Evolutionary conservation across 1,140 invertebrate species (phyloP), one percentile per base, ranked within the genome.

Genomic region (Bombus vancouverensis): DNA sequence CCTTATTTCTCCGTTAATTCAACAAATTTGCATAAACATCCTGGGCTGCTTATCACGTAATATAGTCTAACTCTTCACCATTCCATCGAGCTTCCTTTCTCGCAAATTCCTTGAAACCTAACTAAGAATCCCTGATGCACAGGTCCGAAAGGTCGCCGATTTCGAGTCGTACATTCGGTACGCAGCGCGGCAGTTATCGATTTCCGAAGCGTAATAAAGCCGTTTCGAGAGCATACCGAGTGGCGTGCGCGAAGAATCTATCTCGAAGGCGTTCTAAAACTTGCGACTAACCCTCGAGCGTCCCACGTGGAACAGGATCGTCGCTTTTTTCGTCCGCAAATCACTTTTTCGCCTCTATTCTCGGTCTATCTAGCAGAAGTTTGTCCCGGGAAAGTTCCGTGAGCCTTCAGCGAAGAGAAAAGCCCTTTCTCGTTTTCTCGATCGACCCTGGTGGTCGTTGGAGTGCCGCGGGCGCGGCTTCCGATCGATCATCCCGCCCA

Each of bases 401-500:
- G 42, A 6, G 22, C 25, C 39, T 22, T 28, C 12, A 28, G 39
- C 44, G 15, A 4, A 25, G 74, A 70, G 53, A 34, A 44, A 80
- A 75, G 28, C 47, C 34, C 66, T 79, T 32, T 65, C n/a, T 65
- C 25, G 12, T 8, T 53, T 76, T 73, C 32, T 57, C 34, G 18
- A 8, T 18, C 32, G n/a, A 37, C 39, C 32, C 42, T 32, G 47
- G 18, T 62, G 32, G 75, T 53, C 44, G 28, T 37, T 65, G 22
- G 28, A 57, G 25, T 39, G 66, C 68, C 53, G 39, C 72, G 83
- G 73, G 76, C 62, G 75, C 82, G 84, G 75, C 83, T 66, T 84
- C 82, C 88, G 90, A 92, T 92, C 92, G 92, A 93, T 93, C 92
- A 91, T 75, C 78, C 88, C 90, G 72, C 79, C 88, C 85, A 81